A percentile compares a stretch with the other conserved stretches of the same genome.
These are phyloP conservation scores for Enteromius viviparus DNA, from an alignment of 2,797 vertebrate species.

Conservation along the genomic window DNA sequence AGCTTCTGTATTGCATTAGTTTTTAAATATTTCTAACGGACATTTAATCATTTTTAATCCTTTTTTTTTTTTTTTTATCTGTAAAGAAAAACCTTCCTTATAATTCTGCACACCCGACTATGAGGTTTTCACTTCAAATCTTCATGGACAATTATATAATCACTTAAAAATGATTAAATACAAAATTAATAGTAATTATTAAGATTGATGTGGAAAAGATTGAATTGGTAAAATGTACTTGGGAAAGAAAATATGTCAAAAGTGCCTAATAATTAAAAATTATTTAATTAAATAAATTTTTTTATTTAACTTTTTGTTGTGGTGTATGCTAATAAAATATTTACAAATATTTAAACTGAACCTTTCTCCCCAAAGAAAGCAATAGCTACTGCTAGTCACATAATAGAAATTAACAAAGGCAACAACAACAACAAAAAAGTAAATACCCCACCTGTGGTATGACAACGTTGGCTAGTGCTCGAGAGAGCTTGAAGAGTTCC, in stretches of 20 bases:
- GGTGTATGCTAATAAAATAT: background rate
- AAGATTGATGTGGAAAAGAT: background rate
- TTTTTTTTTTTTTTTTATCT: background rate
- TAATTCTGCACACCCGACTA: background rate
- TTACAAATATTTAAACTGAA: too few relatives aligned
- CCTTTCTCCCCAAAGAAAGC: background rate
- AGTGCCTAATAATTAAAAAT: too few relatives aligned
- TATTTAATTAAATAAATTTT: background rate
- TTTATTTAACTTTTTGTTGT: background rate
- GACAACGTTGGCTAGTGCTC: conserved; percentile 91
- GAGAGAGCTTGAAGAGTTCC: conserved; percentile 91
- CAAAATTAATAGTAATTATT: background rate
- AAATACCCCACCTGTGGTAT: conserved; percentile 89
- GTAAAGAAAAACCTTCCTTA: background rate
- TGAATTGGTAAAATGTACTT: background rate
- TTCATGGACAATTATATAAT: background rate
- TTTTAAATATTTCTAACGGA: background rate
- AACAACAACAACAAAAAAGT: background rate
- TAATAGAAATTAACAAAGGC: background rate
- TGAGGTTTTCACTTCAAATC: background rate
- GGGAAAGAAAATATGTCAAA: too few relatives aligned
- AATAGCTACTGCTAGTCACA: background rate
- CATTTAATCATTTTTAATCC: background rate
- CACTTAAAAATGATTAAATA: background rate
- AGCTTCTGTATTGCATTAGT: background rate